Evolutionary conservation across 1,140 invertebrate species (phyloP), one percentile per base, ranked within the genome.

Genomic region (Charaxes varanes): DNA sequence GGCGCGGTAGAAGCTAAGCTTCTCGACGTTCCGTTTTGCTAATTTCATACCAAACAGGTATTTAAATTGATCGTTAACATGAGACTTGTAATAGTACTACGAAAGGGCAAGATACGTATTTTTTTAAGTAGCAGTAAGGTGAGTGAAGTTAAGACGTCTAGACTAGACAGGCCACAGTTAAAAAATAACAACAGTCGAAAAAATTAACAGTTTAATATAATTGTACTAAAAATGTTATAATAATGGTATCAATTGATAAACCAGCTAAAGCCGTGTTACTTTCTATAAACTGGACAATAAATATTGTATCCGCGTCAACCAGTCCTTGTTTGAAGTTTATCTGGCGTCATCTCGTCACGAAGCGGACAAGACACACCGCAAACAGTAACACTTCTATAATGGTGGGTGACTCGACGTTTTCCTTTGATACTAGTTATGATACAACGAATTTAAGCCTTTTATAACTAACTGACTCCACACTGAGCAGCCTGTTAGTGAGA

Each of bases 281-380:
- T 35, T 40, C 30, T 40, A 43, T 44, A 35, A 43, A 30, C 28
- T 19, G 11, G 41, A 51, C 36, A 46, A 41, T 54, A 49, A 53
- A 65, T 62, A 67, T 56, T 62, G 42, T 60, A 51, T 58, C 48
- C 43, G 44, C 47, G 37, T 63, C 56, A 62, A 66, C 45, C 51
- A 47, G 41, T 38, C 49, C 43, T 47, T 54, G 44, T 57, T 57
- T 55, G 48, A 40, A 46, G 42, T 56, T 64, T 71, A 76, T 76
- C 72, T 52, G 10, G 45, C 41, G 46, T 47, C 49, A 71, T 74
- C 70, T 66, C 16, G 61, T 66, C 69, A 77, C 69, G 65, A 73
- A 57, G 58, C 48, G 50, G 65, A 72, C 60, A 58, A 74, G 60
- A 64, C 58, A 51, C 60, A 62, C 56, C 42, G 33, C 57, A 60